Evolutionary conservation across 2,888 invertebrate species (phyloP).

Genomic region (Eubasilissa splendida): DNA sequence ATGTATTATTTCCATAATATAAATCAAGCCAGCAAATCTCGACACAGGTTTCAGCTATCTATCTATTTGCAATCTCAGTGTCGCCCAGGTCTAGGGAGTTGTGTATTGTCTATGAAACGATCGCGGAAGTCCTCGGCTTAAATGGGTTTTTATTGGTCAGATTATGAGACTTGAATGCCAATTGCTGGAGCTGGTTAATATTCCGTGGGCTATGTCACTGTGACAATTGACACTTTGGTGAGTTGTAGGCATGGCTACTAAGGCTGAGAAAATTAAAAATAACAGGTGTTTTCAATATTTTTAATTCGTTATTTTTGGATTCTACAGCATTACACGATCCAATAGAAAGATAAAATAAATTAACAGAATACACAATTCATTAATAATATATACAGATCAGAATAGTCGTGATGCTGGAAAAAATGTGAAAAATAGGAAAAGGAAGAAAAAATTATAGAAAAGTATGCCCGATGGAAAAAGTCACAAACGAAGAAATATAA

Average conservation of each 20-base stretch:
- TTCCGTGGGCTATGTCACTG: constrained; percentile 37
- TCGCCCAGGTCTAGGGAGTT: not conserved
- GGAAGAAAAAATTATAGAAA: too few species aligned
- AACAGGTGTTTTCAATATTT: not conserved
- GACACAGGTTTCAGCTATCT: constrained; percentile 4
- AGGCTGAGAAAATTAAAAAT: constrained; percentile 33
- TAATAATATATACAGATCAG: too few species aligned
- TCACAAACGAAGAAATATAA: too few species aligned
- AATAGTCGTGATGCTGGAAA: too few species aligned
- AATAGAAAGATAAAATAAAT: too few species aligned
- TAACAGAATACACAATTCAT: too few species aligned
- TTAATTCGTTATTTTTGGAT: not conserved
- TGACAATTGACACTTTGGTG: constrained; percentile 54
- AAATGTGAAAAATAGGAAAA: too few species aligned
- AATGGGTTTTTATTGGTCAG: constrained; percentile 49
- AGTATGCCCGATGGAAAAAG: too few species aligned
- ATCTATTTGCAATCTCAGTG: constrained; percentile 4
- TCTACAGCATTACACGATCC: too few species aligned
- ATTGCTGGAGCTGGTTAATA: constrained; percentile 43
- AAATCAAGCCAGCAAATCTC: not conserved
- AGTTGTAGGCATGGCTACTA: constrained; percentile 31
- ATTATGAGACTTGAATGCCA: constrained; percentile 44
- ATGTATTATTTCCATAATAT: too few species aligned
- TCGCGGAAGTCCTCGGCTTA: constrained; percentile 52
- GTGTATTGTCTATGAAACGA: constrained; percentile 43